Percentiles rank a stretch among this genome's conserved stretches.
Conservation (phyloP, 1,140 invertebrate genomes). For the Dolichoris vasculosae region DNA sequence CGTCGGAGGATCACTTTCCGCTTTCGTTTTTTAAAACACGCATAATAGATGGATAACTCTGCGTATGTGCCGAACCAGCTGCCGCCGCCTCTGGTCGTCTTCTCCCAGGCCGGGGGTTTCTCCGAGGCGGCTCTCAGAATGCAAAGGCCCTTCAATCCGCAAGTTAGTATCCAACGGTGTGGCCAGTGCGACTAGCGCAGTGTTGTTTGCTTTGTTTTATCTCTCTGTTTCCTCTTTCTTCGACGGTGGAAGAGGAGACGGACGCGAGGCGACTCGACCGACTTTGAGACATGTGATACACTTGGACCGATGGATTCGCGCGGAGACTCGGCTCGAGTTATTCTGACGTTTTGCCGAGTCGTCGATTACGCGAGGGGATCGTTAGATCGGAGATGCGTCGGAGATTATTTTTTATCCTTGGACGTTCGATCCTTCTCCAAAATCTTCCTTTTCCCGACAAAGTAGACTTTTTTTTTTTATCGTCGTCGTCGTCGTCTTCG, state of each 20-base stretch:
- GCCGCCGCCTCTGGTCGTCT: conserved; percentile 86
- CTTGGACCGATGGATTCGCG: not conserved
- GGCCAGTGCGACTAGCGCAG: not conserved
- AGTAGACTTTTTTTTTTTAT: no score
- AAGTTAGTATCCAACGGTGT: conserved; percentile 73
- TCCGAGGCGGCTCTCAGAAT: conserved; percentile 84
- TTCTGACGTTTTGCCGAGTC: not conserved
- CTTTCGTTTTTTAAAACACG: no score
- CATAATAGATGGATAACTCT: conserved; percentile 80
- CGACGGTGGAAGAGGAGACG: conserved; percentile 6
- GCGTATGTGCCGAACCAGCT: conserved; percentile 82
- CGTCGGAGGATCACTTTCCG: no score
- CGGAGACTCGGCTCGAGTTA: not conserved
- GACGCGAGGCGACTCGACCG: not conserved
- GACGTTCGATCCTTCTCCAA: no score
- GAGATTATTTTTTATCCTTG: no score
- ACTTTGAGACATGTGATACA: conserved; percentile 32
- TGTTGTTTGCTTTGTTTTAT: not conserved
- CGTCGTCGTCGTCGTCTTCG: no score
- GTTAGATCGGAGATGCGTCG: no score
- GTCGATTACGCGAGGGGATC: not conserved
- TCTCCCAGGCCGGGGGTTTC: conserved; percentile 84
- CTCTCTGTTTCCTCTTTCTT: no score
- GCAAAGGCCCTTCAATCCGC: conserved; percentile 83
- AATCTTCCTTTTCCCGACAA: no score